Evolutionary conservation across 2,797 vertebrate genomes (phyloP), one percentile per base, ranked within the genome.

Genomic region (Chaenodraco wilsoni): DNA sequence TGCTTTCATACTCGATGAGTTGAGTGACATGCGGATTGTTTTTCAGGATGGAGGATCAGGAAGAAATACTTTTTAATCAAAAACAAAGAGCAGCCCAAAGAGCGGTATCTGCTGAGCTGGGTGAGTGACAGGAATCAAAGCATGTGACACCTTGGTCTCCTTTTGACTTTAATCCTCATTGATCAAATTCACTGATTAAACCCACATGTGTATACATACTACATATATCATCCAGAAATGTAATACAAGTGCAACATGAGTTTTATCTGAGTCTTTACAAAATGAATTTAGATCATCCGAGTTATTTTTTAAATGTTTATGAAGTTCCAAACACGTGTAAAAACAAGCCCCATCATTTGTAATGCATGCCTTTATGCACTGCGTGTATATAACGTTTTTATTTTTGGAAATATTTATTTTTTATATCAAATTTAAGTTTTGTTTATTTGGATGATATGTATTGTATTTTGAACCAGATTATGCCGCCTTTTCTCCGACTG

Each of bases 31-130:
- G 1, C 9, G 60, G 43, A 75, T 45, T 77, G 4, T 63, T 74
- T 78, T 81, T 37, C 70, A 99, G 98, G 98, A 57, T 99, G 97
- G 98, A 94, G 98, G 80, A 95, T 99, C 93, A 95, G 97, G 88
- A 99, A 99, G 94, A 96, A 96, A 82, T 98, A 97, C 78, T 98
- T 99, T 83, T 89, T 99, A 75, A 96, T 99, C 88, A 98, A 96
- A 93, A 96, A 96, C 90, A 98, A 97, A 94, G 98, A 97, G 85
- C 97, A 96, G 86, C 95, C 96, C 80, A 99, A 99, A 90, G 97
- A 99, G 68, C 89, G 95, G 11, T 96, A 96, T 15, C 92, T 97
- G 65, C 93, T 99, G 90, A 99, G 96, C 93, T 99, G 98, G 98
- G 98, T 98, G 93, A 92, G 88, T 74, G 4, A 41, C 3, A n/a